A percentile compares a stretch with the other conserved stretches of the same genome.
Evolutionary conservation across 2,888 invertebrate genomes (phyloP).

Genomic region (Esperia sulphurella): DNA sequence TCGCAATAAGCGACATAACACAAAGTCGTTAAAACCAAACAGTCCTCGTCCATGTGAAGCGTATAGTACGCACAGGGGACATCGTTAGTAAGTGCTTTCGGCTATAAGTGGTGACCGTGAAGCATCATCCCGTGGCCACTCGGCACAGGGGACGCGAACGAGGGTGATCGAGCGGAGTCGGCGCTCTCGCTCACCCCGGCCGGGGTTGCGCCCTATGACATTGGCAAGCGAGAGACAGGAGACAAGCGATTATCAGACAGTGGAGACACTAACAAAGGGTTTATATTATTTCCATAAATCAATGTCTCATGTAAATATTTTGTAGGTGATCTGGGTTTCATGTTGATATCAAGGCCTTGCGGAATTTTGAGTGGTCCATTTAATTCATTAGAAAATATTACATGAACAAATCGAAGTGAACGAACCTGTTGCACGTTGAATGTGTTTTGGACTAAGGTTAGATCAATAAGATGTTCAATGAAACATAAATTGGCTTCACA

Average conservation of each 20-base stretch:
- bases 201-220: constrained; percentile 14
- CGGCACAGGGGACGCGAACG: neutral
- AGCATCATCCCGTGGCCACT: neutral
- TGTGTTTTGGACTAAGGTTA: no score
- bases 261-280: neutral
- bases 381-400: no score
- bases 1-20: no score
- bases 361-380: no score
- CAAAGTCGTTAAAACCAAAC: neutral
- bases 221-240: neutral
- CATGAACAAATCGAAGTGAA: no score
- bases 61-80: neutral
- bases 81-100: neutral
- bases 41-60: neutral
- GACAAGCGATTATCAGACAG: neutral
- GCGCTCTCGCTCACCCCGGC: constrained; percentile 12
- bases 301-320: neutral
- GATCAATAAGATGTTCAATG: no score
- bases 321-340: no score
- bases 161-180: constrained; percentile 20
- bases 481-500: no score
- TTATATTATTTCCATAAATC: neutral
- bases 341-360: no score
- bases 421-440: no score
- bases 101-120: neutral